A percentile compares a stretch with the other conserved stretches of the same genome.
Conservation (phyloP, 2,888 invertebrate genomes). For the Drosophila phalerata region DNA sequence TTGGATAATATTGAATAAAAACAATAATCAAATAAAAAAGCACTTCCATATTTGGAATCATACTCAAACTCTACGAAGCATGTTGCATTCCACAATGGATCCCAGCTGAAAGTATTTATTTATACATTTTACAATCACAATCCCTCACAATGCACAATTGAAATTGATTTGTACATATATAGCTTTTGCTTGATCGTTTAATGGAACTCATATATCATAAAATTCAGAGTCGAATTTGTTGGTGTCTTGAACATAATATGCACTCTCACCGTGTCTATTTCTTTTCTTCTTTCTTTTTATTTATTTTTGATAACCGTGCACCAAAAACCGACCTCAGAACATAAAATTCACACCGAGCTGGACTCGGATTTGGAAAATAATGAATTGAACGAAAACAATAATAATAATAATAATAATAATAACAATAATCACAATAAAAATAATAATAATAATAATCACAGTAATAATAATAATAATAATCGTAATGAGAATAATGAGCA, state of each 20-base stretch:
- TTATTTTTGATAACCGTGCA: conserved; percentile 80
- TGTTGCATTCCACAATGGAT: conserved; percentile 34
- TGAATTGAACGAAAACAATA: conserved; percentile 82
- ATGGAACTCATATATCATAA: conserved; percentile 17
- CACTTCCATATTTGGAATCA: conserved; percentile 15
- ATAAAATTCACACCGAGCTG: conserved; percentile 84
- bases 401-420: conserved; percentile 62
- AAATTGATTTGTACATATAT: conserved; percentile 33
- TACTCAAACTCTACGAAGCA: conserved; percentile 21
- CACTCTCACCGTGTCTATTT: conserved; percentile 80
- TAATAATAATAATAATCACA: conserved; percentile 46
- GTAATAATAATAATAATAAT: conserved; percentile 48
- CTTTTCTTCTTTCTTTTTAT: conserved; percentile 77
- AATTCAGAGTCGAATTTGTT: conserved; percentile 57
- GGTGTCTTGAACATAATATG: conserved; percentile 66
- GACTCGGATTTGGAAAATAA: conserved; percentile 84
- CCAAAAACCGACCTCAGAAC: conserved; percentile 78
- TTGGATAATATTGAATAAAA: conserved; percentile 8
- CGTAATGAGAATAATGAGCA: conserved; percentile 62
- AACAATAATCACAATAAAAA: conserved; percentile 50
- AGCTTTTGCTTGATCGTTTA: conserved; percentile 61
- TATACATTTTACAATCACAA: conserved; percentile 2
- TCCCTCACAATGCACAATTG: conserved; percentile 20
- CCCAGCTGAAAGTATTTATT: background rate
- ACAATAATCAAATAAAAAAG: conserved; percentile 1